phyloP scores from a whole-genome alignment of 2,113 vertebrate species.

The Gavialis gangeticus region DNA sequence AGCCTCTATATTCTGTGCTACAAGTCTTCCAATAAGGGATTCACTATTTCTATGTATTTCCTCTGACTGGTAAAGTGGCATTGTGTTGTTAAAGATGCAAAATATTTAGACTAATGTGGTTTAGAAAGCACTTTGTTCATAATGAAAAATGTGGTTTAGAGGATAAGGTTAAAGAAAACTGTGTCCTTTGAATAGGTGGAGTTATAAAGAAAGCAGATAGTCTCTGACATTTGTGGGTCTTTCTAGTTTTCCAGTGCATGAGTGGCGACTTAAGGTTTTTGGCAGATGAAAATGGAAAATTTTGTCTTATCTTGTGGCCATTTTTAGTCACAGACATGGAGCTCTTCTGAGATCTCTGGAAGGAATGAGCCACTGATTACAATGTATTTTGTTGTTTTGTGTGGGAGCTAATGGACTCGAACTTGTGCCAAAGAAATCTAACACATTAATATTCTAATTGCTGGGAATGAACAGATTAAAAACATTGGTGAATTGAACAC shows the following conservation, averaged over 20 bases:
- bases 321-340: neutral
- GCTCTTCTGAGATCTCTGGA: neutral
- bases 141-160: neutral
- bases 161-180: neutral
- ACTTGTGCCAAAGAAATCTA: neutral
- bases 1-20: neutral
- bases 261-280: neutral
- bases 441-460: neutral
- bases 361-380: neutral
- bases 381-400: neutral
- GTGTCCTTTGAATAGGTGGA: neutral
- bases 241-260: neutral
- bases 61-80: neutral
- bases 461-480: neutral
- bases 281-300: neutral
- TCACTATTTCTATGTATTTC: neutral
- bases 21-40: slow-evolving; percentile 10
- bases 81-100: neutral
- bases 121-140: neutral
- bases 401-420: neutral
- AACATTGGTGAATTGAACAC: neutral
- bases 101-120: neutral
- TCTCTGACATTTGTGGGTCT: neutral
- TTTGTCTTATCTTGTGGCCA: neutral
- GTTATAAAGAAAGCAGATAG: neutral